These are phyloP conservation scores for Stichodactyla helianthus DNA, from an alignment of 64 coral and sea anemone genomes.

Conservation along the genomic window DNA sequence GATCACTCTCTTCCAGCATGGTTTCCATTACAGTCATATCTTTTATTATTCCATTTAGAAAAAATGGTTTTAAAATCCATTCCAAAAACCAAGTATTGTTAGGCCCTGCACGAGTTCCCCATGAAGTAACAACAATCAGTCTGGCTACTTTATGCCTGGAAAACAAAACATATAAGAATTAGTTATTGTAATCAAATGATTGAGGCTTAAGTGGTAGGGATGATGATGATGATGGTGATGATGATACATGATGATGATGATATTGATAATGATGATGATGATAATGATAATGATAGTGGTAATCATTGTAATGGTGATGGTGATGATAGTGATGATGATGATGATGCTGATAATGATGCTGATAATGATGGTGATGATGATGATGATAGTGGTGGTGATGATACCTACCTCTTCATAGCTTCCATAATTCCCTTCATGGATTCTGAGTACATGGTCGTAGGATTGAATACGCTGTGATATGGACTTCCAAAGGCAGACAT, in stretches of 20 bases:
- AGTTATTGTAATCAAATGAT: background rate
- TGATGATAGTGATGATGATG: no score
- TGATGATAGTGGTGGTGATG: no score
- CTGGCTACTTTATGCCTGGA: constrained; percentile 65
- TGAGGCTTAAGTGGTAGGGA: no score
- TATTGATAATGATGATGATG: background rate
- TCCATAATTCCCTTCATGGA: constrained; percentile 77
- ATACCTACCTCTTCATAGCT: constrained; percentile 69
- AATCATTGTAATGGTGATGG: no score
- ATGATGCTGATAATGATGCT: no score
- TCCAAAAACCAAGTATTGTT: constrained; percentile 74
- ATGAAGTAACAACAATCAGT: constrained; percentile 74
- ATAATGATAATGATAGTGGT: no score
- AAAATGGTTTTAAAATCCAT: constrained; percentile 84
- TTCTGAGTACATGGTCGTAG: constrained; percentile 80
- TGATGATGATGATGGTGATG: no score
- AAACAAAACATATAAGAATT: background rate
- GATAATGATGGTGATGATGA: no score
- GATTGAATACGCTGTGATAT: constrained; percentile 54
- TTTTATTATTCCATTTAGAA: constrained; percentile 71
- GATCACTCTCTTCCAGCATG: constrained; percentile 43
- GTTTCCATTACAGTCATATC: constrained; percentile 92
- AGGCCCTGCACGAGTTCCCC: constrained; percentile 77
- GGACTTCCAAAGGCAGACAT: constrained; percentile 67
- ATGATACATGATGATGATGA: background rate